phyloP scores from a whole-genome alignment of 2,888 invertebrate genomes.

The Oconnorella tubifera region DNA sequence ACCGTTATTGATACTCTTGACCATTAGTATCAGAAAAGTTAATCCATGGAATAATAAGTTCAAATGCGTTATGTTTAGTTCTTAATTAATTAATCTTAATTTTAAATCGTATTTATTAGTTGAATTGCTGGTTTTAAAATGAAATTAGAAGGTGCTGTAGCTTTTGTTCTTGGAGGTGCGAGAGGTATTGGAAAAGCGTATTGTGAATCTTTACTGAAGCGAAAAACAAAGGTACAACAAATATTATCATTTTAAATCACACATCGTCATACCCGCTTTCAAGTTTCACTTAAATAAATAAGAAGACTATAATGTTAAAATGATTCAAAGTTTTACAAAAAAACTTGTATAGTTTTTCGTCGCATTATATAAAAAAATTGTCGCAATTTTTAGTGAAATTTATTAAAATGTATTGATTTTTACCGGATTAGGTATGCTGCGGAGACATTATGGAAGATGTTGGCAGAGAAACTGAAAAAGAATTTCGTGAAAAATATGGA shows the following conservation, averaged over 20 bases:
- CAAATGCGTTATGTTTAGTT: no score
- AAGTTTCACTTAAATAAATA: not conserved
- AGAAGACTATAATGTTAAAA: not conserved
- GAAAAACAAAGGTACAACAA: slow-evolving; percentile 14
- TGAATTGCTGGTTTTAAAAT: no score
- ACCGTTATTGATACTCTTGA: no score
- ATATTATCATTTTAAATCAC: no score
- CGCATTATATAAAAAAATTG: not conserved
- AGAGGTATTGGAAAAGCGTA: slow-evolving; percentile 17
- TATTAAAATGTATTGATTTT: not conserved
- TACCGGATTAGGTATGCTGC: slow-evolving; percentile 8
- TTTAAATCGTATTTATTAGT: no score
- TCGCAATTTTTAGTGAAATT: not conserved
- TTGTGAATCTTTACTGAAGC: slow-evolving; percentile 14
- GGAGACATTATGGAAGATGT: slow-evolving; percentile 16
- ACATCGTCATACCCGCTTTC: no score
- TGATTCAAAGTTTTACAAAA: not conserved
- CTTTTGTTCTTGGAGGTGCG: slow-evolving; percentile 18
- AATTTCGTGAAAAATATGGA: slow-evolving; percentile 8
- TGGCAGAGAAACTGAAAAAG: slow-evolving; percentile 9
- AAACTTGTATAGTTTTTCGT: not conserved
- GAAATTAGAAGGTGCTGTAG: slow-evolving; percentile 18
- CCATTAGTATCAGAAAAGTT: no score
- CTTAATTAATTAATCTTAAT: no score
- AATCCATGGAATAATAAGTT: no score